phyloP scores from a whole-genome alignment of 2,113 vertebrate genomes.

The Andinoacara biseriatus region DNA sequence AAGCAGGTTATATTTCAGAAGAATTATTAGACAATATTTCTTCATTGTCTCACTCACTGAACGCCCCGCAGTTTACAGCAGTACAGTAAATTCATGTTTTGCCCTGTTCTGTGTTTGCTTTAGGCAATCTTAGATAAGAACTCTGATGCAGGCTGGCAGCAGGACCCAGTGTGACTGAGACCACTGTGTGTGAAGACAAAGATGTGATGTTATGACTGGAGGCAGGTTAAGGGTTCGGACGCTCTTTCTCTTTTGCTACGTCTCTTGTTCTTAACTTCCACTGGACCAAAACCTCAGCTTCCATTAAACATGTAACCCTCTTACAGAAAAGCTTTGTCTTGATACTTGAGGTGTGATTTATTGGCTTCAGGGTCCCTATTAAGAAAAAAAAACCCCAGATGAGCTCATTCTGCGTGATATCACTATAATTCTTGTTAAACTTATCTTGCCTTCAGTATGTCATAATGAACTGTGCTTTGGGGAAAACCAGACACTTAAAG shows the following conservation, averaged over 20 bases:
- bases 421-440: constrained; percentile 1
- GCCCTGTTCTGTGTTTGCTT: constrained; percentile 13
- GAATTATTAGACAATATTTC: constrained; percentile 1
- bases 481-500: constrained; percentile 4
- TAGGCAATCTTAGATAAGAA: constrained; percentile 27
- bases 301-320: constrained; percentile 7
- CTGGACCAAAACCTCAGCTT: not conserved
- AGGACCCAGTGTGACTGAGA: constrained; percentile 7
- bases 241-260: not conserved
- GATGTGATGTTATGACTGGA: constrained; percentile 48
- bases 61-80: not conserved
- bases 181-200: constrained; percentile 38
- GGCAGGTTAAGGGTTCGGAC: not conserved
- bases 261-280: constrained; percentile 4
- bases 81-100: constrained; percentile 26
- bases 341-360: constrained; percentile 49
- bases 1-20: constrained; percentile 1
- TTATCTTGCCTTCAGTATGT: constrained; percentile 26
- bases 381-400: not conserved
- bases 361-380: not conserved
- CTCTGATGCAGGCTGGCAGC: constrained; percentile 27
- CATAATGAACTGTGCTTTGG: constrained; percentile 25
- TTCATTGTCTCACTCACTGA: not conserved
- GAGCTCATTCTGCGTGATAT: constrained; percentile 20
- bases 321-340: constrained; percentile 18